Percentiles rank a stretch among this genome's conserved stretches.
Conservation (phyloP, 2,888 invertebrate genomes). For the Drosophila mimica region DNA sequence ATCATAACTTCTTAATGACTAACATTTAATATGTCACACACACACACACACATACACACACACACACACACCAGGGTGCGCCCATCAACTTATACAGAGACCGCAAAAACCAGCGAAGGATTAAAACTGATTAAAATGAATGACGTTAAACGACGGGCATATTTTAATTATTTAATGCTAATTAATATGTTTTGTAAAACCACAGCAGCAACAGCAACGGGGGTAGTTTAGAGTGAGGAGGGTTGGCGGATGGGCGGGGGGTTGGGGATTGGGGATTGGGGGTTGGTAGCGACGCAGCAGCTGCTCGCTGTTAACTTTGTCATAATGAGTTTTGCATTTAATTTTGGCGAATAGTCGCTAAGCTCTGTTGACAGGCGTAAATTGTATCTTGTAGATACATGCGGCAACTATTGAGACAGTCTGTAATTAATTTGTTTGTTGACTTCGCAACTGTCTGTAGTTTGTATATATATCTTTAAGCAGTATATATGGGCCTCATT, state of each 20-base stretch:
- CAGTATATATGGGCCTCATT: conserved; percentile 63
- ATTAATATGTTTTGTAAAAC: conserved; percentile 80
- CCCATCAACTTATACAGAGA: conserved; percentile 24
- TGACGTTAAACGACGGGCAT: conserved; percentile 78
- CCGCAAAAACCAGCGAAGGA: conserved; percentile 63
- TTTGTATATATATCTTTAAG: conserved; percentile 40
- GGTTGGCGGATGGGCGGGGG: too few species aligned
- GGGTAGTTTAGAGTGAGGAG: not conserved
- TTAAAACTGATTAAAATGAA: conserved; percentile 79
- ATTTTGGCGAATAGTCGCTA: conserved; percentile 65
- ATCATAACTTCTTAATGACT: conserved; percentile 60
- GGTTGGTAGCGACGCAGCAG: conserved; percentile 32
- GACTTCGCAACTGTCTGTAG: conserved; percentile 71
- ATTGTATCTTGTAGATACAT: conserved; percentile 61
- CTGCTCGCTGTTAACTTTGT: conserved; percentile 72
- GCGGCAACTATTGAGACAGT: conserved; percentile 74
- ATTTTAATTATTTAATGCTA: conserved; percentile 81
- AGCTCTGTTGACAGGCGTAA: conserved; percentile 74
- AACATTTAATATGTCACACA: conserved; percentile 61
- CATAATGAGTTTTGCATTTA: conserved; percentile 80
- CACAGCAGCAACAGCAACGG: conserved; percentile 47
- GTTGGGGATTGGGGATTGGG: too few species aligned
- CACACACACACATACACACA: conserved; percentile 4
- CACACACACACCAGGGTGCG: not conserved
- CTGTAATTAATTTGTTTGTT: conserved; percentile 79